These are phyloP conservation scores for Hesperophylax magnus DNA, from an alignment of 1,140 invertebrate genomes.

Conservation along the genomic window DNA sequence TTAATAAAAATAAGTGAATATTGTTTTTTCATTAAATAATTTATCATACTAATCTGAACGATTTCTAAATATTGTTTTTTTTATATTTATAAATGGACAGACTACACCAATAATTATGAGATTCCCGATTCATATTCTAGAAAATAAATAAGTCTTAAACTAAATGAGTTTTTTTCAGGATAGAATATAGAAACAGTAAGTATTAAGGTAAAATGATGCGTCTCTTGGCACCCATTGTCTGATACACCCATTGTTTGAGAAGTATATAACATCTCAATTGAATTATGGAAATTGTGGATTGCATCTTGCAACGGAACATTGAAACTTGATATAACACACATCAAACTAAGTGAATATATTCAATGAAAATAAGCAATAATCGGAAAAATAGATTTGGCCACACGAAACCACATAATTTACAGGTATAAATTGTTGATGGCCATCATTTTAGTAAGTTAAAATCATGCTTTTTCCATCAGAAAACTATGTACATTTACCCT, in stretches of 20 bases:
- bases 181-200: too few species aligned
- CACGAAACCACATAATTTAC: not conserved
- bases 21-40: too few species aligned
- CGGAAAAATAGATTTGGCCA: not conserved
- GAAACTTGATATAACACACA: constrained; percentile 3
- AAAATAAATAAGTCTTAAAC: constrained; percentile 32
- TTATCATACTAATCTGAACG: too few species aligned
- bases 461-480: constrained; percentile 1
- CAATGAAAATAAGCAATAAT: not conserved
- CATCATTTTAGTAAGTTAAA: not conserved
- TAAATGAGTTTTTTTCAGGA: constrained; percentile 13
- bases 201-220: too few species aligned
- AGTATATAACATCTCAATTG: too few species aligned
- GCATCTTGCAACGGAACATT: not conserved
- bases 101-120: not conserved
- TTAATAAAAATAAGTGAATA: too few species aligned
- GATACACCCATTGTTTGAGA: too few species aligned
- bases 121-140: constrained; percentile 29
- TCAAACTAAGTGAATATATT: not conserved
- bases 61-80: too few species aligned
- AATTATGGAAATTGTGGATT: not conserved
- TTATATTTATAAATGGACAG: not conserved
- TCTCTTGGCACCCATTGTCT: too few species aligned
- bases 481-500: constrained; percentile 23
- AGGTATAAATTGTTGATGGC: not conserved